phyloP scores from a whole-genome alignment of 2,797 vertebrate species.

The Enteromius unitaeniatus region DNA sequence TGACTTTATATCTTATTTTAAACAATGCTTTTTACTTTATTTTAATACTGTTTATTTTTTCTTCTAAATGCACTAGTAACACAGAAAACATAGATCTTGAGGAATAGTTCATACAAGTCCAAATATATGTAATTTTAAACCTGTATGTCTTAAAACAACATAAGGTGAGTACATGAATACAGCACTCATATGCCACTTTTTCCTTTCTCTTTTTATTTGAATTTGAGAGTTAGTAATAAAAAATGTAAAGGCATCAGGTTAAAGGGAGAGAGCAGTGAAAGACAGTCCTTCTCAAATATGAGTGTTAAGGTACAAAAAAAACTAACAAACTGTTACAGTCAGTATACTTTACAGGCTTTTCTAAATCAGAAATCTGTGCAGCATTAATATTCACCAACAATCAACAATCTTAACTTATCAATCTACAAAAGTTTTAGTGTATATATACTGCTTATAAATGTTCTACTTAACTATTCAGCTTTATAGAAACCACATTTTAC shows the following conservation, averaged over 20 bases:
- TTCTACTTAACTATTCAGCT: background rate
- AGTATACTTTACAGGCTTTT: background rate
- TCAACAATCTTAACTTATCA: background rate
- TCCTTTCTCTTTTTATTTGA: background rate
- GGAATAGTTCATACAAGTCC: background rate
- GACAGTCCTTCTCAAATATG: background rate
- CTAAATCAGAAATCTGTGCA: background rate
- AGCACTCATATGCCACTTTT: background rate
- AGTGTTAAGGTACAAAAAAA: background rate
- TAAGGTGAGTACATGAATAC: background rate
- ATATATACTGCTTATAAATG: background rate
- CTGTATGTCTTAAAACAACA: background rate
- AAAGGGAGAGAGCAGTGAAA: background rate
- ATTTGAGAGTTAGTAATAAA: background rate
- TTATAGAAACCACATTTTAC: background rate
- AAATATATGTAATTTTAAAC: background rate
- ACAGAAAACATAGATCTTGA: background rate
- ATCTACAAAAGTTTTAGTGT: background rate
- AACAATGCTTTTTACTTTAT: background rate
- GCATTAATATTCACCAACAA: background rate
- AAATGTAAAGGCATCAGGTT: background rate
- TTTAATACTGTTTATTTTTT: background rate
- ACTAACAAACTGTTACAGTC: background rate
- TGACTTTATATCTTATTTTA: constrained; percentile 2
- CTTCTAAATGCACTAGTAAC: background rate